Conservation (phyloP, 2,797 vertebrate species). For the Bradypus variegatus region DNA sequence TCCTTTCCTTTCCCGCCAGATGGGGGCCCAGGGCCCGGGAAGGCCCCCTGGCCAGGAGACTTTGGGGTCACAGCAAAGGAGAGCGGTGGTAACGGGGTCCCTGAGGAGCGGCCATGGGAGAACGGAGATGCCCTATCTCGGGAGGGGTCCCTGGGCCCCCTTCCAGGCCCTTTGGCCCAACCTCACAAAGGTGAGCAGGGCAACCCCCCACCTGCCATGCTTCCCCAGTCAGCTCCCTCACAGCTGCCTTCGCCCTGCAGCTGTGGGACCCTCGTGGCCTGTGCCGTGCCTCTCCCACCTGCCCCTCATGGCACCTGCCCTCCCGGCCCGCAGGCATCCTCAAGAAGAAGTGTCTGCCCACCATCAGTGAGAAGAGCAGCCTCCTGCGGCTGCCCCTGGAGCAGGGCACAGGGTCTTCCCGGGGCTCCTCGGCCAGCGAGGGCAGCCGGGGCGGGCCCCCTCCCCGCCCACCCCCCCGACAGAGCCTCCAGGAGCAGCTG, state of each 20-base stretch:
- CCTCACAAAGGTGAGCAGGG: constrained; percentile 83
- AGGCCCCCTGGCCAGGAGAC: constrained; percentile 74
- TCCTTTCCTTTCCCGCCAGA: constrained; percentile 64
- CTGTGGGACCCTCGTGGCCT: not conserved
- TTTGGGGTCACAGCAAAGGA: constrained; percentile 72
- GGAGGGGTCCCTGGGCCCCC: constrained; percentile 72
- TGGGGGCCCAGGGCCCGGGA: constrained; percentile 62
- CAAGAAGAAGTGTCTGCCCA: constrained; percentile 89
- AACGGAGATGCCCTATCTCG: constrained; percentile 67
- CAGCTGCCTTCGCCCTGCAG: not conserved
- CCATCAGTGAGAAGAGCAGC: constrained; percentile 84
- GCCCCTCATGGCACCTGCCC: not conserved
- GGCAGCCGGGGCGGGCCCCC: constrained; percentile 58
- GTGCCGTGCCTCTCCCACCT: not conserved
- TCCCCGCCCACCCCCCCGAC: constrained; percentile 67
- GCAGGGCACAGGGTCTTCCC: constrained; percentile 74
- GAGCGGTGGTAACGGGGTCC: constrained; percentile 54
- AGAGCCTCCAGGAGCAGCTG: constrained; percentile 77
- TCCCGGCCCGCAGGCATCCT: constrained; percentile 81
- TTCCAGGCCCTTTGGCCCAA: constrained; percentile 75
- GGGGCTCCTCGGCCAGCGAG: constrained; percentile 79
- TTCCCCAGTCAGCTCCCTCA: not conserved
- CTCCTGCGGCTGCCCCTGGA: constrained; percentile 79
- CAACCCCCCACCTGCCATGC: fast-evolving
- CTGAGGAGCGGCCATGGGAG: constrained; percentile 59